phyloP scores from a whole-genome alignment of 2,797 vertebrate genomes.

The Galago senegalensis region DNA sequence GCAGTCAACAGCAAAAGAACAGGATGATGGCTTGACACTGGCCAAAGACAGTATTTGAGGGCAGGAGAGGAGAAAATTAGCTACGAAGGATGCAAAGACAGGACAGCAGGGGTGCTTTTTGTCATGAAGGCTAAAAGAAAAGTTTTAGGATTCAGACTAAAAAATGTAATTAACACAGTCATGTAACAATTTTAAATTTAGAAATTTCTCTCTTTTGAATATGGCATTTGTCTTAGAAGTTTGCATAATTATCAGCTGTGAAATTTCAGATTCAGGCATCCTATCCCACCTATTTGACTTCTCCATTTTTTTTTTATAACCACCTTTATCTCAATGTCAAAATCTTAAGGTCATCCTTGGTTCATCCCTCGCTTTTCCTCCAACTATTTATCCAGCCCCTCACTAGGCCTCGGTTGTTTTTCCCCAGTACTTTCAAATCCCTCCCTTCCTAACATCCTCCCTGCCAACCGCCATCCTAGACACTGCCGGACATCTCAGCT shows the following conservation, averaged over 20 bases:
- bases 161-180: background rate
- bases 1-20: background rate
- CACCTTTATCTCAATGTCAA: background rate
- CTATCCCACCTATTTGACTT: background rate
- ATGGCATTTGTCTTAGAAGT: background rate
- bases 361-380: background rate
- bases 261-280: background rate
- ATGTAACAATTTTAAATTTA: background rate
- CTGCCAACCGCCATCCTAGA: accelerated
- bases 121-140: background rate
- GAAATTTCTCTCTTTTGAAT: background rate
- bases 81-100: background rate
- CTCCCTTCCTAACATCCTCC: background rate
- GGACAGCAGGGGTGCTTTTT: background rate
- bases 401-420: background rate
- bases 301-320: background rate
- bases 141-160: background rate
- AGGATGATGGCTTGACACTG: background rate
- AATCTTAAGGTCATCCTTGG: background rate
- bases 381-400: background rate
- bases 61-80: background rate
- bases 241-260: background rate
- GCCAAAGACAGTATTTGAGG: background rate
- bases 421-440: background rate
- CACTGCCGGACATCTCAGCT: background rate